Conservation (phyloP, 2,797 vertebrate genomes). For the Dendrocincla fuliginosa region DNA sequence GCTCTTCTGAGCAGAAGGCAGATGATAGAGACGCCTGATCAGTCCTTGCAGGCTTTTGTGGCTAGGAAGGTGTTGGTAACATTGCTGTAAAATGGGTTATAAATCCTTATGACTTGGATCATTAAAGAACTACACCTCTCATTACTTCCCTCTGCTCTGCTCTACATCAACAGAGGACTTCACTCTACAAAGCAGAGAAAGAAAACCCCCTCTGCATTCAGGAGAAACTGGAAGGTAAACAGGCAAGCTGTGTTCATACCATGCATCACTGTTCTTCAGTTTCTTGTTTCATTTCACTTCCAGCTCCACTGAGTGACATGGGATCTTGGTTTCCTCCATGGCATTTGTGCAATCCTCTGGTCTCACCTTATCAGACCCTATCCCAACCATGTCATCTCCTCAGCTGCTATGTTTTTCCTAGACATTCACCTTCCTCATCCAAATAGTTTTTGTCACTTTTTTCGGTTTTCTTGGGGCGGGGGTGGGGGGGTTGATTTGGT, state of each 20-base stretch:
- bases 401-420: not conserved
- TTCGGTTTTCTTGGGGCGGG: not conserved
- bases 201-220: not conserved
- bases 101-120: not conserved
- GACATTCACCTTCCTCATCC: not conserved
- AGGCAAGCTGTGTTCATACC: not conserved
- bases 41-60: not conserved
- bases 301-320: not conserved
- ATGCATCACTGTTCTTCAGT: not conserved
- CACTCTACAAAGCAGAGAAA: not conserved
- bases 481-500: not conserved
- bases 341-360: not conserved
- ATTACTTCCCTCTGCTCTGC: not conserved
- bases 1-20: not conserved
- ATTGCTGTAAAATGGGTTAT: constrained; percentile 1
- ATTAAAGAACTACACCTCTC: not conserved
- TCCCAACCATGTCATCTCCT: not conserved
- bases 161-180: not conserved
- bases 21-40: not conserved
- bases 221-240: not conserved
- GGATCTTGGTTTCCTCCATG: not conserved
- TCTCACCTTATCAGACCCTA: not conserved
- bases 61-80: not conserved
- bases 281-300: not conserved
- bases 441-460: not conserved